Base-by-base conservation (phyloP, 2,888 invertebrate species). In the Caenorhabditis zanzibari region DNA sequence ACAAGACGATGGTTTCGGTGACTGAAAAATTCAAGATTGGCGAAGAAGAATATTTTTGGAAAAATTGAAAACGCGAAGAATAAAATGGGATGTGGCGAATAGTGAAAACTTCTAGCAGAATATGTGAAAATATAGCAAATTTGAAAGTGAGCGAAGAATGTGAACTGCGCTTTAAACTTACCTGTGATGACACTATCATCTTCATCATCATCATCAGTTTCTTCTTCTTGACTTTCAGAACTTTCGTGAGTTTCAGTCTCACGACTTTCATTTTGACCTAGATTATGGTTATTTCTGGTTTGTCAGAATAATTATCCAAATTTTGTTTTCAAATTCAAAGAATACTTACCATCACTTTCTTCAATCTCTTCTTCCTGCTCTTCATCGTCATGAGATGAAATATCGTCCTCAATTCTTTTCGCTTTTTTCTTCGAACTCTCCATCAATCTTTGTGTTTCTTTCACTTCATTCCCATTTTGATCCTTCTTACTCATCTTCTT, bases 1-100 rank as follows among this genome's bases (percentile, higher is more conserved):
- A 90, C 7, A 91, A 82, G 10, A 88, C 82, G 14, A 90, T 56
- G 10, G 89, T 88, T 26, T 88, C 89, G 9, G 84, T 79, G 24
- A 75, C 74, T 74, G 81, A 49, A 81, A 38, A 12, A 38, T 10
- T 10, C 2, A 12, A 2, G 12, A 10, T 2, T 38, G 6, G 38
- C 6, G 38, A 12, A 2, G 38, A 38, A 38, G 6, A 38, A 47
- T 41, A 59, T 2, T 12, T n/a, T 26, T 54, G 28, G 10, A 35
- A 32, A 54, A 26, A 16, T 5, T 47, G 12, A 16, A 49, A 2
- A 24, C 7, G 16, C n/a, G n/a, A 16, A 26, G 28, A 58, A 2
- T 24, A 22, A 41, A 38, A 24, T 16, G 44, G 16, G 44, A 32
- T 0, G 9, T 24, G 24, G 63, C 24, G 19, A 41, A 41, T n/a